These are phyloP conservation scores for Girardinichthys multiradiatus DNA, from an alignment of 2,113 vertebrate species.

Conservation along the genomic window DNA sequence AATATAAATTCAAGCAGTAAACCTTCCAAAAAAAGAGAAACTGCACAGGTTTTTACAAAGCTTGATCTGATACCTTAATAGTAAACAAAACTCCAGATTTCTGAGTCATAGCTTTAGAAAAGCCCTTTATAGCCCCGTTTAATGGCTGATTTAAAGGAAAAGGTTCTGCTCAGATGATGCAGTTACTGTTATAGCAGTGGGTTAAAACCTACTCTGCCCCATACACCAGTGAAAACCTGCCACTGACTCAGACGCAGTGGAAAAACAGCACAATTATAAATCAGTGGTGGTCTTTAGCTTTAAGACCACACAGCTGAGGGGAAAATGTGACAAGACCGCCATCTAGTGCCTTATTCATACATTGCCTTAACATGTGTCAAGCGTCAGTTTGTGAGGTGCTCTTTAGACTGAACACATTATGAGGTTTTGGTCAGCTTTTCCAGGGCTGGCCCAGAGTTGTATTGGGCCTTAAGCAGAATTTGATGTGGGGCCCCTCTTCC, in stretches of 20 bases:
- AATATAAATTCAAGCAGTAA: too few relatives aligned
- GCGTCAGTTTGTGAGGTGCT: too few relatives aligned
- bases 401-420: not conserved
- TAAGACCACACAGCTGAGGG: not conserved
- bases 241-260: too few relatives aligned
- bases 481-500: not conserved
- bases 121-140: not conserved
- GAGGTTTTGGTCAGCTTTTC: too few relatives aligned
- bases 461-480: not conserved
- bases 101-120: not conserved
- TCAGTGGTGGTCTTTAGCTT: not conserved
- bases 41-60: too few relatives aligned
- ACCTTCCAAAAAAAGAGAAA: too few relatives aligned
- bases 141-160: not conserved
- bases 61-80: too few relatives aligned
- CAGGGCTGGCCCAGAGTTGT: too few relatives aligned
- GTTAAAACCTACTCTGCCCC: not conserved
- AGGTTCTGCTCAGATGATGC: not conserved
- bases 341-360: conserved; percentile 42
- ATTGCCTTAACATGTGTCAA: not conserved
- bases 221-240: not conserved
- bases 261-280: too few relatives aligned
- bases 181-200: not conserved
- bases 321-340: conserved; percentile 41
- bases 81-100: not conserved